Evolutionary conservation across 2,113 vertebrate species (phyloP).

Genomic region (Platichthys flesus): DNA sequence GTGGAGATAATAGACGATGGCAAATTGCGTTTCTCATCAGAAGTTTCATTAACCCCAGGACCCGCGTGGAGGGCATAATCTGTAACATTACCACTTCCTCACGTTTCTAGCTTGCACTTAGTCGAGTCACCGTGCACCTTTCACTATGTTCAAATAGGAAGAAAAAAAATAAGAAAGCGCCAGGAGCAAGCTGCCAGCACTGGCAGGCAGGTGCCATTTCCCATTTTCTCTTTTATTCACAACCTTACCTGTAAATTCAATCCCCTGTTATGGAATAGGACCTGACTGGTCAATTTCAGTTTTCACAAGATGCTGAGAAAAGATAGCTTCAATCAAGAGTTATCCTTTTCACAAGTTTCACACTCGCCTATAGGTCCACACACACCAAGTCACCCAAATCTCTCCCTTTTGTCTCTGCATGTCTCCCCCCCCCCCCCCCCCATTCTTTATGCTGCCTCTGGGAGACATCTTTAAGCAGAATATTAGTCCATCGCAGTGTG

Average conservation of each 20-base stretch:
- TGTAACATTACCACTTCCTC: constrained; percentile 84
- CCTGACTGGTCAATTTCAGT: constrained; percentile 21
- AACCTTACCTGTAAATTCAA: constrained; percentile 30
- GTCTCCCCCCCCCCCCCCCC: background rate
- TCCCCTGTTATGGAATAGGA: constrained; percentile 14
- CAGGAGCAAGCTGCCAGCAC: constrained; percentile 28
- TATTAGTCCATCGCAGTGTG: constrained; percentile 73
- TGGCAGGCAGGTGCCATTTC: constrained; percentile 32
- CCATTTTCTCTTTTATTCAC: constrained; percentile 26
- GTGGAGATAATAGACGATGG: constrained; percentile 82
- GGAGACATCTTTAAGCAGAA: constrained; percentile 69
- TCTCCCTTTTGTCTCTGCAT: constrained; percentile 2
- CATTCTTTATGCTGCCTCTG: constrained; percentile 43
- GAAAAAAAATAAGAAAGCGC: constrained; percentile 10
- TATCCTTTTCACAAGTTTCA: constrained; percentile 26
- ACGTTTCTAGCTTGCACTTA: constrained; percentile 69
- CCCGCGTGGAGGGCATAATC: constrained; percentile 81
- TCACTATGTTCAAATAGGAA: constrained; percentile 56
- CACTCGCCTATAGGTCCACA: constrained; percentile 13
- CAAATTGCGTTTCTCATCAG: constrained; percentile 86
- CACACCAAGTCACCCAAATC: constrained; percentile 2
- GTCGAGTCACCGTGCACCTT: constrained; percentile 69
- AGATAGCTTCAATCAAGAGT: constrained; percentile 9
- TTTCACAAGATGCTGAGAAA: constrained; percentile 31
- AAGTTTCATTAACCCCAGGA: constrained; percentile 86